Evolutionary conservation across 2,888 invertebrate species (phyloP).

Genomic region (Antheraea assamensis): DNA sequence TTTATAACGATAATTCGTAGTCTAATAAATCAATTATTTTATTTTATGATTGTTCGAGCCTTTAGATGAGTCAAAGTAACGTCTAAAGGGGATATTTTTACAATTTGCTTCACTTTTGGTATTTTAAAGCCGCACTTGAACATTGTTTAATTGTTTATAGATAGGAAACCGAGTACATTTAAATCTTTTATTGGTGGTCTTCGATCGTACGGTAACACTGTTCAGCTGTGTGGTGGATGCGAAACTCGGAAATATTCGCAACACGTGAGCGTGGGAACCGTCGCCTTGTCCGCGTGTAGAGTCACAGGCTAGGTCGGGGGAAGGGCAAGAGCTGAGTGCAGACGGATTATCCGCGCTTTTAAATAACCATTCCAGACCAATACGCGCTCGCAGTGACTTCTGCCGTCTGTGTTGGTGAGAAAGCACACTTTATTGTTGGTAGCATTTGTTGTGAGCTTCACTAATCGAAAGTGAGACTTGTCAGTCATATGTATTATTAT

Average conservation of each 20-base stretch:
- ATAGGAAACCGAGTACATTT: neutral
- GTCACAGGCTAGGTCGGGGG: neutral
- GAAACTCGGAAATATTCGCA: conserved; percentile 28
- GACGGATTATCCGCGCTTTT: neutral
- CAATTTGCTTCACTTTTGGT: neutral
- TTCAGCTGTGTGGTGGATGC: conserved; percentile 13
- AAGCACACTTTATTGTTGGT: neutral
- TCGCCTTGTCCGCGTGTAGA: neutral
- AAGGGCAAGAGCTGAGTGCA: neutral
- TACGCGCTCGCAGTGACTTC: neutral
- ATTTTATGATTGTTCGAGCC: neutral
- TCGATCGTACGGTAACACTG: neutral
- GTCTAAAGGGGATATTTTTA: neutral
- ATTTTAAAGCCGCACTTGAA: neutral
- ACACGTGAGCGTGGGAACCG: conserved; percentile 29
- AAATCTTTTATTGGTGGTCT: neutral
- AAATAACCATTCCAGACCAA: neutral
- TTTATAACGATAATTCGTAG: neutral
- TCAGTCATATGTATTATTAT: neutral
- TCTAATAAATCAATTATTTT: neutral
- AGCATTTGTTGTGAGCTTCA: neutral
- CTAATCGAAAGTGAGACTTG: neutral
- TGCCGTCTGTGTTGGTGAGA: neutral
- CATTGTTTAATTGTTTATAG: neutral
- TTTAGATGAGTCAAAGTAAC: neutral